A percentile compares a stretch with the other conserved stretches of the same genome.
Evolutionary conservation across 2,888 invertebrate genomes (phyloP).

Genomic region (Empis stercorea): DNA sequence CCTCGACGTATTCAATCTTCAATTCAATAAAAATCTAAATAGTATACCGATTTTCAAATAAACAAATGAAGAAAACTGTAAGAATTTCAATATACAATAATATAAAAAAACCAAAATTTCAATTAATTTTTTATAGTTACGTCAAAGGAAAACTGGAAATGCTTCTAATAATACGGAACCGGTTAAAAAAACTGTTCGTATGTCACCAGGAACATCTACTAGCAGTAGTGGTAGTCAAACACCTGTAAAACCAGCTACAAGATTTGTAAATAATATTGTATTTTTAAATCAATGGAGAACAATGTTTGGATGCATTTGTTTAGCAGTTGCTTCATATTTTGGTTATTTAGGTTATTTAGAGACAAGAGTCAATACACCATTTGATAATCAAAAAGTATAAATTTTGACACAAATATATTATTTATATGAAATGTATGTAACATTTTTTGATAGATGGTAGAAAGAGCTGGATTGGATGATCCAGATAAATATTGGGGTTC

Average conservation of each 20-base stretch:
- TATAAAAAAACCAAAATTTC: not conserved
- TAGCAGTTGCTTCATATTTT: conserved; percentile 58
- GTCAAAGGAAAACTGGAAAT: conserved; percentile 7
- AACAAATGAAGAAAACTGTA: too few species aligned
- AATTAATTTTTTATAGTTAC: conserved; percentile 5
- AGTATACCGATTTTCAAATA: too few species aligned
- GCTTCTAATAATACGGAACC: not conserved
- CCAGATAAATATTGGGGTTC: conserved; percentile 87
- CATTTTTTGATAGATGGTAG: conserved; percentile 51
- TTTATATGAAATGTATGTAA: too few species aligned
- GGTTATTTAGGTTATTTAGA: conserved; percentile 74
- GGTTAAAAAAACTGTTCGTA: not conserved
- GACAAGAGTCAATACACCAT: conserved; percentile 78
- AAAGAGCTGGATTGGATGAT: conserved; percentile 52
- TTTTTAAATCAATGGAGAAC: conserved; percentile 45
- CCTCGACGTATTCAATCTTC: too few species aligned
- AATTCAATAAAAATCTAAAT: too few species aligned
- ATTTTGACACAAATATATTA: not conserved
- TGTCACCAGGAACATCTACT: conserved; percentile 8
- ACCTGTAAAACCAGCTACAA: conserved; percentile 15
- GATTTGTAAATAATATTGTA: conserved; percentile 9
- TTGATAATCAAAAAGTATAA: conserved; percentile 58
- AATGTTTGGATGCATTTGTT: conserved; percentile 44
- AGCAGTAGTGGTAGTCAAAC: conserved; percentile 35
- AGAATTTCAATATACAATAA: too few species aligned